phyloP scores from a whole-genome alignment of 2,113 vertebrate genomes.

The Scomber colias region DNA sequence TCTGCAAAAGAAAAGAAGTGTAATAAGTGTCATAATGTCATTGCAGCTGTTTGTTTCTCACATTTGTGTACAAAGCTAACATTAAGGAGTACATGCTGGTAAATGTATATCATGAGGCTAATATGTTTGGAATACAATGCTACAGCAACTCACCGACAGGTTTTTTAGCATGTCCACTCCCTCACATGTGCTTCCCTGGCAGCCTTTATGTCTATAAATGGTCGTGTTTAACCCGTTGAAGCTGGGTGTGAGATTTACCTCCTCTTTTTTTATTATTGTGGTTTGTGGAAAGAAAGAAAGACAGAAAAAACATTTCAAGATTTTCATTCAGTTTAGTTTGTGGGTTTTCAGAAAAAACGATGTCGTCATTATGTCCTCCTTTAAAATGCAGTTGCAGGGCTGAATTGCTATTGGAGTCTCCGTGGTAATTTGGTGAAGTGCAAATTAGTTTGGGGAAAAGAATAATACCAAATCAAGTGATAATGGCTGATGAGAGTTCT shows the following conservation, averaged over 20 bases:
- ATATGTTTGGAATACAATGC: background rate
- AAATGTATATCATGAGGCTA: background rate
- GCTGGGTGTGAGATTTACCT: conserved; percentile 73
- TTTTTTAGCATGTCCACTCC: conserved; percentile 87
- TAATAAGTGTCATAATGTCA: background rate
- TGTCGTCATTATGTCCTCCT: background rate
- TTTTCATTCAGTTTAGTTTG: background rate
- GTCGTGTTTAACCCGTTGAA: conserved; percentile 81
- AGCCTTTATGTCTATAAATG: conserved; percentile 84
- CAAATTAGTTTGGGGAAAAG: too few relatives aligned
- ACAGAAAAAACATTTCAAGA: background rate
- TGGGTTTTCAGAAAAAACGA: background rate
- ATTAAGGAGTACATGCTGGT: too few relatives aligned
- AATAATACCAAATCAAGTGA: too few relatives aligned
- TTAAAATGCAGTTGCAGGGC: too few relatives aligned
- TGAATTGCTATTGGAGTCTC: too few relatives aligned
- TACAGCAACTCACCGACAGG: conserved; percentile 85
- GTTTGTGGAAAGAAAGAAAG: background rate
- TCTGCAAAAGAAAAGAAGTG: conserved; percentile 74
- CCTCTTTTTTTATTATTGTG: conserved; percentile 47
- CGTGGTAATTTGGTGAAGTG: too few relatives aligned
- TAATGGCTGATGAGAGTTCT: too few relatives aligned
- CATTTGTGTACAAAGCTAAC: background rate
- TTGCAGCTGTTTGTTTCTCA: background rate
- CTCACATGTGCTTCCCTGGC: conserved; percentile 89